Conservation (phyloP, 2,888 invertebrate genomes). For the Ischnura elegans region DNA sequence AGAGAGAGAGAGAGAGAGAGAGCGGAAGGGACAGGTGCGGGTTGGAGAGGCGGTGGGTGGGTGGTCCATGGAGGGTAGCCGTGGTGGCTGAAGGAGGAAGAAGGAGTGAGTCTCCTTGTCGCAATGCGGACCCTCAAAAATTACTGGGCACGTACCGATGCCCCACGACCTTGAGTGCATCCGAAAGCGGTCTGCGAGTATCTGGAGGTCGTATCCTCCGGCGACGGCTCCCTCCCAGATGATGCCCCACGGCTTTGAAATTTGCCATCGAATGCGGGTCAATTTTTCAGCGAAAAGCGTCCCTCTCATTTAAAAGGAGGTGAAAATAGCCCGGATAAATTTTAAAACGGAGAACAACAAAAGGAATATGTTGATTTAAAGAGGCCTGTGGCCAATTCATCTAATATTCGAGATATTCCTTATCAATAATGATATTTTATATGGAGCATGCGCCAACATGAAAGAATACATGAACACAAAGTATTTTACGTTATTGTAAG, state of each 20-base stretch:
- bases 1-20: not conserved
- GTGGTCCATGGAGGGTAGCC: not conserved
- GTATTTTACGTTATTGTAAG: too few relatives aligned
- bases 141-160: not conserved
- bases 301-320: too few relatives aligned
- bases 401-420: too few relatives aligned
- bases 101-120: not conserved
- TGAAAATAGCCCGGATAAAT: too few relatives aligned
- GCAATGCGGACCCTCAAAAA: conserved; percentile 18
- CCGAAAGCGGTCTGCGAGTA: not conserved
- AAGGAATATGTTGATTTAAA: too few relatives aligned
- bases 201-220: not conserved
- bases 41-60: not conserved
- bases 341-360: too few relatives aligned
- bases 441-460: too few relatives aligned
- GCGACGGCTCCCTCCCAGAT: not conserved
- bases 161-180: not conserved
- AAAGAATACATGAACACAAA: too few relatives aligned
- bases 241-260: not conserved
- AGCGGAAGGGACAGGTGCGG: not conserved
- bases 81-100: not conserved
- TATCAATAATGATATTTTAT: too few relatives aligned
- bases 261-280: not conserved
- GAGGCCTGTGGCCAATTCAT: too few relatives aligned
- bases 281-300: too few relatives aligned